phyloP scores from a whole-genome alignment of 1,140 invertebrate species.

The Trichonephila inaurata region DNA sequence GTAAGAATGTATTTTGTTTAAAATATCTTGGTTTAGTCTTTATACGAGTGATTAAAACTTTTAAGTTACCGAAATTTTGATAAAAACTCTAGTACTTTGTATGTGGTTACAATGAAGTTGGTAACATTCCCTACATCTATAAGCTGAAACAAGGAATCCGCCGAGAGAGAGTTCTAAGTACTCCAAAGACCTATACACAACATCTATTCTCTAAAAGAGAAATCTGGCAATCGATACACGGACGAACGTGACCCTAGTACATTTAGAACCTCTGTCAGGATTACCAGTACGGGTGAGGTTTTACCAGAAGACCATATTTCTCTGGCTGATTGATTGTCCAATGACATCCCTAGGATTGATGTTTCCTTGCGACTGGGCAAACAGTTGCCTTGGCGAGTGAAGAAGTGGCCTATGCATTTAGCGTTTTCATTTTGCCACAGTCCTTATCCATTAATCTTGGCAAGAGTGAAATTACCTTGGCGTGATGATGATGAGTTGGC shows the following conservation, averaged over 20 bases:
- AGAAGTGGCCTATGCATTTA: background rate
- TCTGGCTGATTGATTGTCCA: background rate
- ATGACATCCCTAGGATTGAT: slow-evolving; percentile 8
- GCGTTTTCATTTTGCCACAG: background rate
- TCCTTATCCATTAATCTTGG: background rate
- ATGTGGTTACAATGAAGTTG: no score
- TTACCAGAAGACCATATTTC: slow-evolving; percentile 3
- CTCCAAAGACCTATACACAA: no score
- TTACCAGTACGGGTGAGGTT: slow-evolving; percentile 9
- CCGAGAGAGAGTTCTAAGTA: no score
- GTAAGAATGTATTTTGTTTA: no score
- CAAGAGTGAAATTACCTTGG: slow-evolving; percentile 16
- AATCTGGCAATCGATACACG: background rate
- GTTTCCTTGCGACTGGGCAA: background rate
- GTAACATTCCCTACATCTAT: no score
- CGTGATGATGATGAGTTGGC: slow-evolving; percentile 8
- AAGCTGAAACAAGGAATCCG: no score
- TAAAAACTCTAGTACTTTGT: no score
- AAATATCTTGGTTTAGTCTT: no score
- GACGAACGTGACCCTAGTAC: background rate
- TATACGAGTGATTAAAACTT: no score
- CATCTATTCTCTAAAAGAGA: no score
- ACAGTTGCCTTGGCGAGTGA: background rate
- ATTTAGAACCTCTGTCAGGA: background rate
- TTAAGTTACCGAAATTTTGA: no score